Base-by-base conservation (phyloP, 1,140 invertebrate genomes). In the Euwallacea similis region DNA sequence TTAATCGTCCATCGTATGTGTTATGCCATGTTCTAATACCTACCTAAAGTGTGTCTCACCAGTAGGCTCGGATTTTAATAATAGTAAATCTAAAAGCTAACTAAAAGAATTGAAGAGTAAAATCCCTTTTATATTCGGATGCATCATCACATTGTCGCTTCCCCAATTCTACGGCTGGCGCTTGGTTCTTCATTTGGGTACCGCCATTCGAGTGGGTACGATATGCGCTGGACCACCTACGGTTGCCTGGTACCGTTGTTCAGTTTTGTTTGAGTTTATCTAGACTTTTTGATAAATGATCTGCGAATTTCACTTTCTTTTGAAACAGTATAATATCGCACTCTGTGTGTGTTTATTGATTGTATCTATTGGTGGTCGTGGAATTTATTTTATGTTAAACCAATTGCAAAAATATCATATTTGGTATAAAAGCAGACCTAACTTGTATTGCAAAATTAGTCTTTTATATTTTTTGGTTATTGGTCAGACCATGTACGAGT, bases 121-220 rank as follows among this genome's bases (percentile, higher is more conserved):
- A 69, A 54, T 69, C 67, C 67, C 67, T 69, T 69, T 62, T 69
- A 69, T 69, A 69, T 63, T 61, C 59, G 44, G 50, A 69, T 69
- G 67, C 46, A 46, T 58, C 66, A 55, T 50, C 43, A 50, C 56
- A 68, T 59, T 60, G 44, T n/a, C 66, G 66, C 66, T 68, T 68
- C 66, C 66, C 66, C 66, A 68, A 68, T 68, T 68, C 55, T 59
- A 50, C 66, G 11, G 56, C 9, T 21, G 66, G 56, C 43, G 66
- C 66, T 60, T 50, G 56, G 43, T 68, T 68, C 66, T 68, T 68
- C 66, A 68, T 60, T 68, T 68, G 43, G 66, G 42, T 59, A 60
- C 13, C 44, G 42, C 13, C 54, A 68, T 66, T 42, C 54, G 64
- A 16, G 47, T 54, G 33, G 63, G 63, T 65, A 33, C 63, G 7